These are phyloP conservation scores for Amazona vittata DNA, from an alignment of 2,113 vertebrate genomes.

Conservation along the genomic window DNA sequence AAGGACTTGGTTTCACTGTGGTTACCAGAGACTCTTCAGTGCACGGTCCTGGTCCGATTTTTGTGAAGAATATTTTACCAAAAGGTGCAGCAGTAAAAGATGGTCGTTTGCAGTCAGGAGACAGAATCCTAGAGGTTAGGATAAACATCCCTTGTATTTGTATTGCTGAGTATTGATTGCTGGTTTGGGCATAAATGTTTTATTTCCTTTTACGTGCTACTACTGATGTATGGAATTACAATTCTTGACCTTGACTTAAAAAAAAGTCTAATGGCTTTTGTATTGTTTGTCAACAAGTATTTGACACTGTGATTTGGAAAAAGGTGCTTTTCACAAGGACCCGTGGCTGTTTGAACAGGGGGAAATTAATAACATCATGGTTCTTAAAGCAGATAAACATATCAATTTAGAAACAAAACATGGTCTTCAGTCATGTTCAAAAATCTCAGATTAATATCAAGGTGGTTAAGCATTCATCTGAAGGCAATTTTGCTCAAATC, in stretches of 20 bases:
- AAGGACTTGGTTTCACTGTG: slow-evolving; percentile 97
- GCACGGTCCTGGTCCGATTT: slow-evolving; percentile 92
- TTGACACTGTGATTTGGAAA: neutral
- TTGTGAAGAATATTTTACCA: slow-evolving; percentile 96
- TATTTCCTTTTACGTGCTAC: neutral
- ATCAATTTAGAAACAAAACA: neutral
- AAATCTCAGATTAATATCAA: neutral
- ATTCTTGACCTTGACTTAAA: neutral
- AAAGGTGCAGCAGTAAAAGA: slow-evolving; percentile 96
- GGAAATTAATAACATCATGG: neutral
- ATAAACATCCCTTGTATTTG: neutral
- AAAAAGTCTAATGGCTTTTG: neutral
- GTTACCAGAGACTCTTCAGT: slow-evolving; percentile 96
- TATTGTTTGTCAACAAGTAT: neutral
- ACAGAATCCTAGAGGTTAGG: slow-evolving; percentile 93
- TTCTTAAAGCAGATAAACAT: neutral
- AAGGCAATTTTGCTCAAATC: neutral
- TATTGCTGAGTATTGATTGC: neutral
- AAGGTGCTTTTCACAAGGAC: neutral
- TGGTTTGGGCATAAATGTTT: neutral
- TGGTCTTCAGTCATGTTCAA: neutral
- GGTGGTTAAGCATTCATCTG: neutral
- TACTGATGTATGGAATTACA: neutral
- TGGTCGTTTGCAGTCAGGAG: slow-evolving; percentile 93
- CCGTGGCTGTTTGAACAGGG: neutral